These are phyloP conservation scores for Temnothorax curvispinosus DNA, from an alignment of 1,140 invertebrate species.

Conservation along the genomic window DNA sequence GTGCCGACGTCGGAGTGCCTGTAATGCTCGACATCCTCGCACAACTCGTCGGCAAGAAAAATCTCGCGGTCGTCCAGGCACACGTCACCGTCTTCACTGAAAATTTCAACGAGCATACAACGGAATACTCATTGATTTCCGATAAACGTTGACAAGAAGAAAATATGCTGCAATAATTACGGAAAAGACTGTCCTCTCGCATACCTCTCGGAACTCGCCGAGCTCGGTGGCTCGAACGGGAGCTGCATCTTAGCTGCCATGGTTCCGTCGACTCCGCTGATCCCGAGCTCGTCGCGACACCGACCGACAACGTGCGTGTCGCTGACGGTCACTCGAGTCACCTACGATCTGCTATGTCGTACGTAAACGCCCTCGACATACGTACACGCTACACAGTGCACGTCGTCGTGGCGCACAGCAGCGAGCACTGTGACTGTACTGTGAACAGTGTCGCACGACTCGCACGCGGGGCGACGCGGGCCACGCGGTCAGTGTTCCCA, in stretches of 20 bases:
- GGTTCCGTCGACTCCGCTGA: neutral
- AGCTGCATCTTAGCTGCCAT: constrained; percentile 90
- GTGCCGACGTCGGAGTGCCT: constrained; percentile 80
- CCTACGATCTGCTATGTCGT: neutral
- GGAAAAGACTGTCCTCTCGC: neutral
- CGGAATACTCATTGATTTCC: neutral
- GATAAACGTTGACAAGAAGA: neutral
- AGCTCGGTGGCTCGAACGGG: constrained; percentile 91
- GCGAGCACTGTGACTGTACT: no score
- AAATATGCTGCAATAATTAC: neutral
- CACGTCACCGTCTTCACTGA: constrained; percentile 84
- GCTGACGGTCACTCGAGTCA: neutral
- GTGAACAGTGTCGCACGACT: neutral
- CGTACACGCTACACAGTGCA: neutral
- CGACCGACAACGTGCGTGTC: neutral
- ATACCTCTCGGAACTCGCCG: constrained; percentile 94
- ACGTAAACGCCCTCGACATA: neutral
- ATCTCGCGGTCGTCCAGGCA: constrained; percentile 87
- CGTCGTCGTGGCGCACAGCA: neutral
- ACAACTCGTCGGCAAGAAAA: constrained; percentile 86
- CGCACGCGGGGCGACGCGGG: neutral
- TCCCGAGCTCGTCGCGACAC: neutral
- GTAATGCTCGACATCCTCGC: constrained; percentile 87
- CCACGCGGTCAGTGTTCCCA: constrained; percentile 17
- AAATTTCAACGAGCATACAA: neutral